phyloP scores from a whole-genome alignment of 2,888 invertebrate genomes.

The Bembecia ichneumoniformis region DNA sequence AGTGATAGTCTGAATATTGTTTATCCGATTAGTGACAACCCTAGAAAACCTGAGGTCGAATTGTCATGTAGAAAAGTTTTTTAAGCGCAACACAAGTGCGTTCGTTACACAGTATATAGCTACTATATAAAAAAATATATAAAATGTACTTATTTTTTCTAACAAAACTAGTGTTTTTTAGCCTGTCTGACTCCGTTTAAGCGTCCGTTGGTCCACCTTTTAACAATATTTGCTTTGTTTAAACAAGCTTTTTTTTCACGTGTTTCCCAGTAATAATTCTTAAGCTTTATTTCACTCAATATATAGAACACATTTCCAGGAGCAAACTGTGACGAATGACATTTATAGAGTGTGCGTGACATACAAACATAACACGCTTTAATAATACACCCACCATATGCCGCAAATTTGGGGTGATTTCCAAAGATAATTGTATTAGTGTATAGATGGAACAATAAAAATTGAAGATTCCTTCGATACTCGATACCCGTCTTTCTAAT shows the following conservation, averaged over 20 bases:
- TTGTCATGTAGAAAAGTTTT: slow-evolving; percentile 26
- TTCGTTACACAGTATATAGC: slow-evolving; percentile 35
- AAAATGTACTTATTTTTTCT: no score
- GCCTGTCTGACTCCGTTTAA: no score
- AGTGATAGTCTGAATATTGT: no score
- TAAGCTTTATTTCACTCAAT: background rate
- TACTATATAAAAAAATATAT: slow-evolving; percentile 11
- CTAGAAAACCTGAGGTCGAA: slow-evolving; percentile 18
- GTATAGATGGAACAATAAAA: no score
- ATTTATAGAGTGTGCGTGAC: slow-evolving; percentile 29
- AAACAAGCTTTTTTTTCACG: no score
- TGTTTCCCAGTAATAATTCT: no score
- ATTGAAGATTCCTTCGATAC: no score
- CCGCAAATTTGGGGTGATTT: background rate
- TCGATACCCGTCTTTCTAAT: no score
- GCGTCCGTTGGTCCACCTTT: no score
- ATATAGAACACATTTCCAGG: slow-evolving; percentile 13
- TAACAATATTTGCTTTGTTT: no score
- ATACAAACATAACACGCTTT: slow-evolving; percentile 28
- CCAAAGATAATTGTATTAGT: no score
- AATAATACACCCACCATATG: slow-evolving; percentile 19
- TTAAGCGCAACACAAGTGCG: slow-evolving; percentile 33
- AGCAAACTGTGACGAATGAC: slow-evolving; percentile 27
- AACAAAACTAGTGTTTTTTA: no score
- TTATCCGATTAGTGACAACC: slow-evolving; percentile 11